Percentiles rank a stretch among this genome's conserved stretches.
phyloP scores from a whole-genome alignment of 64 coral and sea anemone species.

The Trachythela sp. region DNA sequence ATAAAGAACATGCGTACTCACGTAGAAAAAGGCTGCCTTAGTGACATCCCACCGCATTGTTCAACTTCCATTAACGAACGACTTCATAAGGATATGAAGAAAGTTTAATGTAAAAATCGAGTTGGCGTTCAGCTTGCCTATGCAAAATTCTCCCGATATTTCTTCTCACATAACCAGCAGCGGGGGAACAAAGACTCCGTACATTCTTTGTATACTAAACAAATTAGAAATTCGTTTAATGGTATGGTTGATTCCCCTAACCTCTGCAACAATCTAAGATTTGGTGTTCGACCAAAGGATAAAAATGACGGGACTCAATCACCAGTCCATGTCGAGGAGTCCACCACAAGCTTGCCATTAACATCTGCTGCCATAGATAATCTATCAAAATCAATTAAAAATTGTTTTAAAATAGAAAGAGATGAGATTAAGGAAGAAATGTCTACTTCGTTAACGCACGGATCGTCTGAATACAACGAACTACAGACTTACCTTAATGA shows the following conservation, averaged over 20 bases:
- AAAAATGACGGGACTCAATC: no score
- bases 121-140: slow-evolving; percentile 16
- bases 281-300: no score
- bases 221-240: not conserved
- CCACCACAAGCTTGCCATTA: no score
- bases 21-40: slow-evolving; percentile 30
- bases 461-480: no score
- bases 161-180: slow-evolving; percentile 7
- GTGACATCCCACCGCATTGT: slow-evolving; percentile 29
- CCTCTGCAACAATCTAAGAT: no score
- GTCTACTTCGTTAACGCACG: not conserved
- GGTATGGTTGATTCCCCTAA: not conserved
- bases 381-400: no score
- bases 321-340: no score
- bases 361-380: no score
- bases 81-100: slow-evolving; percentile 49
- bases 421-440: no score
- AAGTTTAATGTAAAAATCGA: slow-evolving; percentile 24
- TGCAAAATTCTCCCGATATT: slow-evolving; percentile 44
- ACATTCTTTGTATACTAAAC: not conserved
- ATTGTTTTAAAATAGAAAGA: no score
- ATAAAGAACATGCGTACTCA: slow-evolving; percentile 7
- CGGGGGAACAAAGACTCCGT: not conserved
- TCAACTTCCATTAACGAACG: slow-evolving; percentile 39
- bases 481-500: no score